These are phyloP conservation scores for Tetrapedia diversipes DNA, from an alignment of 2,888 invertebrate genomes.

Conservation along the genomic window DNA sequence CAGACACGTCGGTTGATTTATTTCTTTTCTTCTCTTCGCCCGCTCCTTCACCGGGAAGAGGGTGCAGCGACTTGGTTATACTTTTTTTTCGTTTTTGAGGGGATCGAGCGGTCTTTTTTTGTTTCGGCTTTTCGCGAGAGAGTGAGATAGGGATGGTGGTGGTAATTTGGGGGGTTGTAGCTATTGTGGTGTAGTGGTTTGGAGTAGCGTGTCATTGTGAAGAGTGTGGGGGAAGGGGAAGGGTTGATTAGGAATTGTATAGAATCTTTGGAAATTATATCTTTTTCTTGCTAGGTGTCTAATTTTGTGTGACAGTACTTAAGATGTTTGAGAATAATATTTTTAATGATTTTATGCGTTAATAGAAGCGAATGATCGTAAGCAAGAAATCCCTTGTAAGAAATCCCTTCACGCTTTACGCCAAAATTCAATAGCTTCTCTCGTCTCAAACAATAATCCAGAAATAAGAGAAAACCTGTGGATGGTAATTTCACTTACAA, in stretches of 20 bases:
- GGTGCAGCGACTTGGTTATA: background rate
- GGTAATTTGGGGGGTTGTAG: too few species aligned
- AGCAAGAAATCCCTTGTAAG: too few species aligned
- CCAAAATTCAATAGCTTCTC: background rate
- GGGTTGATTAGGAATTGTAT: too few species aligned
- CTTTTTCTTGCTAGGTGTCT: too few species aligned
- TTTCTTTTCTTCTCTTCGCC: slow-evolving; percentile 17
- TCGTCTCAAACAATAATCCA: slow-evolving; percentile 3
- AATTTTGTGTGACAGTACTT: too few species aligned
- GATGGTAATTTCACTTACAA: slow-evolving; percentile 39
- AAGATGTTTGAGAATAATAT: too few species aligned
- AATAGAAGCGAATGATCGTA: too few species aligned
- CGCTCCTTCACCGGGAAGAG: background rate
- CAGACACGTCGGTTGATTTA: slow-evolving; percentile 55
- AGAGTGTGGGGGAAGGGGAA: too few species aligned
- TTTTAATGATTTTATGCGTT: too few species aligned
- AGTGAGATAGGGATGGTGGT: background rate
- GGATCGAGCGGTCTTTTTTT: background rate
- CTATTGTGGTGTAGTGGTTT: too few species aligned
- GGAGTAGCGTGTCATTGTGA: too few species aligned
- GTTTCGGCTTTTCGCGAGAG: background rate
- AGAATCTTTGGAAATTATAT: too few species aligned
- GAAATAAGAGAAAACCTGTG: slow-evolving; percentile 6
- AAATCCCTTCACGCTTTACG: background rate
- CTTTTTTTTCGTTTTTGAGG: background rate